Base-by-base conservation (phyloP, 2,113 vertebrate species). In the Caretta caretta region DNA sequence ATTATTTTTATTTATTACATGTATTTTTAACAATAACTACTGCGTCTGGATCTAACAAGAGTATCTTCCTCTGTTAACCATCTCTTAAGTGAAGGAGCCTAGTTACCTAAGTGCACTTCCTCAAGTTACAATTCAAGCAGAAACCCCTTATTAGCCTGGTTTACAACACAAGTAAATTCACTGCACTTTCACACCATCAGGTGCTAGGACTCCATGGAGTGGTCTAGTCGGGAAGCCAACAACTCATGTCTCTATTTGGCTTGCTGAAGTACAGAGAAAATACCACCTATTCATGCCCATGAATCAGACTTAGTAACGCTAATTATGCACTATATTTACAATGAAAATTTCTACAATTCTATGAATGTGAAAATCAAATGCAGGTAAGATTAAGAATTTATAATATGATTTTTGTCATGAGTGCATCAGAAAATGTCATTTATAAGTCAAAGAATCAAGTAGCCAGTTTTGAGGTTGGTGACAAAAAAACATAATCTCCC, bases 311-410 rank as follows among this genome's bases (percentile, higher is more conserved):
- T 59, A 54, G 4, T 42, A 80, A 38, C 31, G 17, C 54, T 17
- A 31, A 19, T 31, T 90, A 48, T 81, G 20, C 62, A 72, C 0
- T 4, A 0, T 24, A 35, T 5, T 89, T 51, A 75, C n/a, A 82
- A 38, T 11, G 88, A 89, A 86, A 90, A 8, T 20, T 75, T 4
- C 13, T 2, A 0, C 6, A 6, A 29, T 42, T 8, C 0, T 0
- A 25, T 48, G 35, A 29, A 38, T 72, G 14, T 20, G 57, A 65
- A 24, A n/a, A 95, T 35, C 35, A 48, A 83, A 24, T 42, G 53
- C n/a, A 91, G 84, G 25, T 91, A 90, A 91, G 89, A 96, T 90
- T 35, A 96, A 86, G 84, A 95, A 94, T 78, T 84, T 90, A 90
- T 91, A 3, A 65, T 1, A 62, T 35, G 59, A 0, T 7, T 83